phyloP scores from a whole-genome alignment of 2,888 invertebrate genomes.

The Polylopha cassiicola region DNA sequence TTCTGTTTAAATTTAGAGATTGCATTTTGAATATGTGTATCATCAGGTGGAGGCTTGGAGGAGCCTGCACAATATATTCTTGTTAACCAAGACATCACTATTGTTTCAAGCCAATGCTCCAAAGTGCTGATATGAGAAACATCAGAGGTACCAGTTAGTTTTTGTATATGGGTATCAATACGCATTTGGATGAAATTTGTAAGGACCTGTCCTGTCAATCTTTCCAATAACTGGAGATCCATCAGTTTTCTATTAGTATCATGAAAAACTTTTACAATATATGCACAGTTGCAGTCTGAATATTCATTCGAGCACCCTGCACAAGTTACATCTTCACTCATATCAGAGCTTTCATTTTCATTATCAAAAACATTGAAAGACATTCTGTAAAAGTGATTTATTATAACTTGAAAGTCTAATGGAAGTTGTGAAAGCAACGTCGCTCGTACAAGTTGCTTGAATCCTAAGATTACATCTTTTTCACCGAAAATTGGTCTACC shows the following conservation, averaged over 20 bases:
- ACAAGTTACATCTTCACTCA: constrained; percentile 80
- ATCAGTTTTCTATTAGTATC: constrained; percentile 87
- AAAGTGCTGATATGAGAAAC: constrained; percentile 85
- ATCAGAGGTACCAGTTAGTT: constrained; percentile 90
- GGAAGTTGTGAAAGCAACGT: constrained; percentile 84
- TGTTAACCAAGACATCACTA: constrained; percentile 91
- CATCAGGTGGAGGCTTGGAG: constrained; percentile 75
- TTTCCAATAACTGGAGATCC: constrained; percentile 86
- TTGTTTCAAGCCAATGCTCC: constrained; percentile 91
- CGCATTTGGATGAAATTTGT: constrained; percentile 89
- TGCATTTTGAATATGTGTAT: constrained; percentile 73
- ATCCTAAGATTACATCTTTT: constrained; percentile 71
- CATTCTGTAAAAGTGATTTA: constrained; percentile 85
- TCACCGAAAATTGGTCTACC: constrained; percentile 73
- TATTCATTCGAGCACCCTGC: constrained; percentile 83
- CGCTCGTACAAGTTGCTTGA: constrained; percentile 81
- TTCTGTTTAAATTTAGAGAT: constrained; percentile 85
- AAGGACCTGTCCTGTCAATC: constrained; percentile 89
- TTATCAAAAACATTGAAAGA: constrained; percentile 84
- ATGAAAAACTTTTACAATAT: constrained; percentile 83
- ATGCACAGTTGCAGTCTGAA: constrained; percentile 77
- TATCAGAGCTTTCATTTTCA: constrained; percentile 69
- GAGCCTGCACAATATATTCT: constrained; percentile 86
- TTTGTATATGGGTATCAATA: constrained; percentile 90
- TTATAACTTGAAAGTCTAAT: constrained; percentile 81